Conservation (phyloP, 2,888 invertebrate species). For the Eupithecia dodoneata region DNA sequence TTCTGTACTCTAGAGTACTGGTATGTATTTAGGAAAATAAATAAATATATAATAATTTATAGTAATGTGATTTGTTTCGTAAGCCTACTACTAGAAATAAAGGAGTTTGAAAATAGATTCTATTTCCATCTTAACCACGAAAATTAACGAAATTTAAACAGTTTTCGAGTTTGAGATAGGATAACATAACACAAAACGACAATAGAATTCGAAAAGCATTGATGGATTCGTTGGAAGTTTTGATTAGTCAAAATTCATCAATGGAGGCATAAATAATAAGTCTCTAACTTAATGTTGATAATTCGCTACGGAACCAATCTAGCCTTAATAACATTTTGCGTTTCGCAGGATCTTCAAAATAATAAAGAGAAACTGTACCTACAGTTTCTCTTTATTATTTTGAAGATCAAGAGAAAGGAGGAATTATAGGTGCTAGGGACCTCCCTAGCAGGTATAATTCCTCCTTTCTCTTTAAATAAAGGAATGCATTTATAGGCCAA, state of each 20-base stretch:
- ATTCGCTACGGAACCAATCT: not conserved
- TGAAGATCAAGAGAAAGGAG: too few relatives aligned
- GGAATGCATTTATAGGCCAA: not conserved
- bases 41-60: too few relatives aligned
- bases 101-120: not conserved
- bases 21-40: not conserved
- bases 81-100: too few relatives aligned
- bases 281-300: not conserved
- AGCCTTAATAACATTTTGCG: too few relatives aligned
- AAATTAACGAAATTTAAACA: not conserved
- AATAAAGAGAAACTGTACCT: too few relatives aligned
- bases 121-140: not conserved
- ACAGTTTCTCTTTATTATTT: too few relatives aligned
- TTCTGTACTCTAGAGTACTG: not conserved
- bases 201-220: too few relatives aligned
- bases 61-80: too few relatives aligned
- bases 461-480: too few relatives aligned
- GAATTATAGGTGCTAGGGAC: too few relatives aligned
- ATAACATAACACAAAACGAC: not conserved
- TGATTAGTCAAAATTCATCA: not conserved
- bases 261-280: not conserved
- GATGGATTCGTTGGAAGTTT: not conserved
- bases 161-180: not conserved
- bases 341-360: too few relatives aligned
- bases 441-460: not conserved